phyloP scores from a whole-genome alignment of 1,140 invertebrate species.

The Rhyacophila brunnea region DNA sequence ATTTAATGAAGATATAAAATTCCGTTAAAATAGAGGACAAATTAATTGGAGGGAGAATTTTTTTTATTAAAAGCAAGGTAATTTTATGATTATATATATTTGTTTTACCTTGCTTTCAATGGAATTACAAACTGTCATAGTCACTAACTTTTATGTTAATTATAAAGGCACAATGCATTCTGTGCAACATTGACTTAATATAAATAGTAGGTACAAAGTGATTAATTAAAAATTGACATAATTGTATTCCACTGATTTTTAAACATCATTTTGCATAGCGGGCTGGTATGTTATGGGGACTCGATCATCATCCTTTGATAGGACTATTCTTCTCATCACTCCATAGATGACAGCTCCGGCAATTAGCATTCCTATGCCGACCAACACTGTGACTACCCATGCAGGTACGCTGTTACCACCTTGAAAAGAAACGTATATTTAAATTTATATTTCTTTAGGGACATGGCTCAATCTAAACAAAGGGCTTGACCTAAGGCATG shows the following conservation, averaged over 20 bases:
- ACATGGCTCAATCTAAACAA: background rate
- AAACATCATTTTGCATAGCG: conserved; percentile 45
- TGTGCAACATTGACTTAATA: no score
- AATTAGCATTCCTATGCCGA: conserved; percentile 64
- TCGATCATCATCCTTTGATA: conserved; percentile 42
- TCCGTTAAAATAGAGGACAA: no score
- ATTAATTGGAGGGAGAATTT: no score
- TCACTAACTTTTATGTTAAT: no score
- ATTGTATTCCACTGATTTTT: background rate
- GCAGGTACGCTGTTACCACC: conserved; percentile 67
- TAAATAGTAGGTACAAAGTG: background rate
- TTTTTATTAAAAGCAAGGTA: no score
- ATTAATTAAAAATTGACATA: background rate
- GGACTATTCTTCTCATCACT: conserved; percentile 64
- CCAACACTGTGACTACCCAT: conserved; percentile 68
- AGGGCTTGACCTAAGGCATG: no score
- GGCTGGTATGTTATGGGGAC: conserved; percentile 43
- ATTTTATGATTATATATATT: no score
- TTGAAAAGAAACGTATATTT: conserved; percentile 44
- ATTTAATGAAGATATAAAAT: no score
- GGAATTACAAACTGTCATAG: no score
- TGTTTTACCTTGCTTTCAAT: no score
- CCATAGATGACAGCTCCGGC: conserved; percentile 66
- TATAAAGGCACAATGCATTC: no score
- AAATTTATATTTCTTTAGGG: conserved; percentile 14